Evolutionary conservation across 2,797 vertebrate species (phyloP).

Genomic region (Graptemys geographica): DNA sequence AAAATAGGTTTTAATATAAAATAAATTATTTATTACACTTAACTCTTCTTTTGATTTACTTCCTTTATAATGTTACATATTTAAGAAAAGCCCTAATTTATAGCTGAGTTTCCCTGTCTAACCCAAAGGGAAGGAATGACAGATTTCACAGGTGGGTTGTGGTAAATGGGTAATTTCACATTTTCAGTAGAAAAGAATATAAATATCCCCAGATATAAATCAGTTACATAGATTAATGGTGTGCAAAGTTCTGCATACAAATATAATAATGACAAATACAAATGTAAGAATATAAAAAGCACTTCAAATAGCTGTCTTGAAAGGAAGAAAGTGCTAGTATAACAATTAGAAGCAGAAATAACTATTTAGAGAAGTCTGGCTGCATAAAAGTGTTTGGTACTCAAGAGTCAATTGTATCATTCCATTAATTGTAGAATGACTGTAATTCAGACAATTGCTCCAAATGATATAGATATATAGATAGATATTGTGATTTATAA

Average conservation of each 20-base stretch:
- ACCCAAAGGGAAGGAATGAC: not conserved
- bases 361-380: not conserved
- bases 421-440: not conserved
- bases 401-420: not conserved
- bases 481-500: not conserved
- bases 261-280: not conserved
- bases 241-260: not conserved
- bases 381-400: not conserved
- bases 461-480: not conserved
- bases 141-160: constrained; percentile 50
- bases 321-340: not conserved
- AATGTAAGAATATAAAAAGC: not conserved
- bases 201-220: constrained; percentile 13
- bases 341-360: not conserved
- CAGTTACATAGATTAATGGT: not conserved
- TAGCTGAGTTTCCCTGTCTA: not conserved
- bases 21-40: not conserved
- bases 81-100: constrained; percentile 23
- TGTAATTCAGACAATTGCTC: not conserved
- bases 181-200: not conserved
- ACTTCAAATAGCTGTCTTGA: not conserved
- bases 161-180: not conserved
- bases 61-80: constrained; percentile 6
- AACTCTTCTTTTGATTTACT: not conserved
- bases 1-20: not conserved